Percentiles rank a stretch among this genome's conserved stretches.
These are phyloP conservation scores for Dasypolia templi DNA, from an alignment of 2,888 invertebrate genomes.

Conservation along the genomic window DNA sequence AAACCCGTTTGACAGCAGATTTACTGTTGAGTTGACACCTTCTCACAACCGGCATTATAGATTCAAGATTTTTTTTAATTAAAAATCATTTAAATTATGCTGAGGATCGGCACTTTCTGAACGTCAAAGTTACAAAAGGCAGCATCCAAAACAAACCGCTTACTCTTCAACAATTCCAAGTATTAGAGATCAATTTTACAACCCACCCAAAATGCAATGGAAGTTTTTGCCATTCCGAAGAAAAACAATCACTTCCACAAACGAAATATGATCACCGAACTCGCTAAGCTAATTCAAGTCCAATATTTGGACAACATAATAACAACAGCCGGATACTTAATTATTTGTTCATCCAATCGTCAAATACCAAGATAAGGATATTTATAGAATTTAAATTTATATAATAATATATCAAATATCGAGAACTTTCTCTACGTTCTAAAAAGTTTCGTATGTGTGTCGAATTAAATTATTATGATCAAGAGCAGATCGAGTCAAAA, in stretches of 20 bases:
- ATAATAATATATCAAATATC: too few species aligned
- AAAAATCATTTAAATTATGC: not conserved
- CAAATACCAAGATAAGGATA: conserved; percentile 41
- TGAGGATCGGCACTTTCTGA: not conserved
- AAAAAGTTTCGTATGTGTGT: conserved; percentile 32
- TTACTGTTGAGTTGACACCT: not conserved
- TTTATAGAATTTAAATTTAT: too few species aligned
- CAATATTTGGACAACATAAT: conserved; percentile 37
- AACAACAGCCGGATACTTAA: conserved; percentile 16
- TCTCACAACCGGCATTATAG: not conserved
- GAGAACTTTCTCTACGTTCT: conserved; percentile 51
- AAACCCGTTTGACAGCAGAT: not conserved
- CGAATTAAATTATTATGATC: conserved; percentile 34
- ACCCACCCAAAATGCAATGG: not conserved
- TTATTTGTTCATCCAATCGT: conserved; percentile 42
- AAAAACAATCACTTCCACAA: conserved; percentile 8
- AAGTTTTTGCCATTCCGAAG: not conserved
- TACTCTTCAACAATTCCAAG: not conserved
- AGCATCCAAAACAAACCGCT: not conserved
- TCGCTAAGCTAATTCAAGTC: conserved; percentile 34
- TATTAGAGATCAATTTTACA: not conserved
- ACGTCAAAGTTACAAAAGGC: not conserved
- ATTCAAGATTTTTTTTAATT: not conserved
- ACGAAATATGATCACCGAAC: conserved; percentile 14
- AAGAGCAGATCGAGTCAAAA: conserved; percentile 4